A percentile compares a stretch with the other conserved stretches of the same genome.
Conservation (phyloP, 37 sponge, comb jelly and placozoan genomes). For the Geodia barretti region DNA sequence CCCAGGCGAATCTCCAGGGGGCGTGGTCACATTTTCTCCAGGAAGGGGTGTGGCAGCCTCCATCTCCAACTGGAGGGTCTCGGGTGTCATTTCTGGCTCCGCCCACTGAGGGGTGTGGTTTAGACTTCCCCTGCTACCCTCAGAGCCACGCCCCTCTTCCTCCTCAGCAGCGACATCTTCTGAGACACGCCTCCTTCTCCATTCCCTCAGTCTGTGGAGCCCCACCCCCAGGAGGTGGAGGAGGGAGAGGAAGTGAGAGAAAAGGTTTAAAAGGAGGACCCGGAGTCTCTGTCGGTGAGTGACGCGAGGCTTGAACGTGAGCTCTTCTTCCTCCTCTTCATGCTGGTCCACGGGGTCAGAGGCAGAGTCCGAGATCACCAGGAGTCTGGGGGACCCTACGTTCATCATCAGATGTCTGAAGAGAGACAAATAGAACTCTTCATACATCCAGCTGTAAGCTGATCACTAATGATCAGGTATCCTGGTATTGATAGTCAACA, state of each 20-base stretch:
- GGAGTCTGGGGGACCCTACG: slow-evolving; percentile 13
- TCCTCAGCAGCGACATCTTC: not conserved
- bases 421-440: not conserved
- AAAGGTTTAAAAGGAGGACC: slow-evolving; percentile 4
- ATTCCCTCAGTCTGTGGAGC: not conserved
- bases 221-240: slow-evolving; percentile 3
- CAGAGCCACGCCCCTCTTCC: not conserved
- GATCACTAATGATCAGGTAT: no score
- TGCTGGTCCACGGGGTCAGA: not conserved
- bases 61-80: not conserved
- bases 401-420: slow-evolving; percentile 37
- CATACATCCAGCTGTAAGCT: no score
- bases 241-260: not conserved
- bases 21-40: not conserved
- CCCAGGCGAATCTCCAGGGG: not conserved
- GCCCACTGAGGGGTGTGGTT: not conserved
- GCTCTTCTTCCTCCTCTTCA: slow-evolving; percentile 13
- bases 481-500: no score
- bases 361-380: slow-evolving; percentile 10
- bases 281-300: not conserved
- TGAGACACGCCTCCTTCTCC: not conserved
- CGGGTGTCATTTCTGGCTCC: not conserved
- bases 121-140: not conserved
- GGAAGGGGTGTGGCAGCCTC: not conserved
- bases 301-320: not conserved